Base-by-base conservation (phyloP, 2,888 invertebrate genomes). In the Julus scandinavius region DNA sequence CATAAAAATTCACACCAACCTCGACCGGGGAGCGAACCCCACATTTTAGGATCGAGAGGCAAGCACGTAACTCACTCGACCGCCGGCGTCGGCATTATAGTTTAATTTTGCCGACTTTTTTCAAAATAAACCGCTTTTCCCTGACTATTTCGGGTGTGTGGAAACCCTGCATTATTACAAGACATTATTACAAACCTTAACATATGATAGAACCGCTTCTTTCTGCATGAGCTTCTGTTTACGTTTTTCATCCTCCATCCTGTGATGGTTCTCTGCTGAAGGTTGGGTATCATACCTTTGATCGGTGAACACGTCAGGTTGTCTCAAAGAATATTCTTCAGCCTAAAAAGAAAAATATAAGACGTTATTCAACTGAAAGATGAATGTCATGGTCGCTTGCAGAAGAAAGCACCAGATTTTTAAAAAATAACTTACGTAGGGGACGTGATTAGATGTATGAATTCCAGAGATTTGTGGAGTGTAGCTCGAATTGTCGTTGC, bases 131-230 rank as follows among this genome's bases (percentile, higher is more conserved):
- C n/a, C n/a, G n/a, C n/a, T n/a, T n/a, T n/a, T n/a, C n/a, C n/a
- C n/a, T n/a, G n/a, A n/a, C n/a, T n/a, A n/a, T n/a, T n/a, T n/a
- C n/a, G n/a, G n/a, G n/a, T n/a, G n/a, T n/a, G n/a, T n/a, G n/a
- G n/a, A n/a, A n/a, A n/a, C n/a, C n/a, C n/a, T n/a, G n/a, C n/a
- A n/a, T n/a, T n/a, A n/a, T n/a, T n/a, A n/a, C n/a, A 45, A 45
- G 41, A 5, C 41, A 45, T 45, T 45, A 45, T 29, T 83, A 49
- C 41, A 86, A 86, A 91, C 91, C 90, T 91, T 92, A 86, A 92
- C 90, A 90, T 91, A 91, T 84, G 91, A 91, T 72, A 91, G 90
- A n/a, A 92, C 91, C 87, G 92, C 91, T 88, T 92, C 92, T 89
- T 92, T 92, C 90, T 92, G 92, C 41, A 90, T 87, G 83, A 89